Evolutionary conservation across 2,113 vertebrate genomes (phyloP).

Genomic region (Siniperca chuatsi): DNA sequence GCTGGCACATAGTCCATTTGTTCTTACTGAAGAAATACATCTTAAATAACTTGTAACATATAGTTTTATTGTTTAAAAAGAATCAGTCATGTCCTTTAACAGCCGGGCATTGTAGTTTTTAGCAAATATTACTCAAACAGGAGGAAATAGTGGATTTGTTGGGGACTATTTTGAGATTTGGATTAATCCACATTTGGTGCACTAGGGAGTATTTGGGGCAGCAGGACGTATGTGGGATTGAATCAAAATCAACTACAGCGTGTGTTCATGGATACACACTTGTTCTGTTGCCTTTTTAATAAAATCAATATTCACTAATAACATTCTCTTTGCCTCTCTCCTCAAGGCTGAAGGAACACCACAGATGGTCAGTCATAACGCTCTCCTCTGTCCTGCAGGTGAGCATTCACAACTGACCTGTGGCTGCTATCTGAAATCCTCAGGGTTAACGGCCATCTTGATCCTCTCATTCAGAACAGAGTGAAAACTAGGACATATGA

Average conservation of each 20-base stretch:
- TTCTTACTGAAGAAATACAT: too few relatives aligned
- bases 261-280: not conserved
- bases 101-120: not conserved
- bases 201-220: too few relatives aligned
- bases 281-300: not conserved
- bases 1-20: too few relatives aligned
- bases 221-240: too few relatives aligned
- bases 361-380: slow-evolving; percentile 77
- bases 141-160: not conserved
- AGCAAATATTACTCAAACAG: not conserved
- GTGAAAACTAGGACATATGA: not conserved
- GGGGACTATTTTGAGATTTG: not conserved
- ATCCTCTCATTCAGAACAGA: not conserved
- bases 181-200: not conserved
- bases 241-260: too few relatives aligned
- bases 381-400: slow-evolving; percentile 82
- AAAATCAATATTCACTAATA: not conserved
- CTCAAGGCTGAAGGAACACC: slow-evolving; percentile 83
- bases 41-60: too few relatives aligned
- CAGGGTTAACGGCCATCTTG: not conserved
- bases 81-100: not conserved
- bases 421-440: not conserved
- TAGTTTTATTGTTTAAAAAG: too few relatives aligned
- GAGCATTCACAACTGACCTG: slow-evolving; percentile 9
- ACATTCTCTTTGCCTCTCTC: slow-evolving; percentile 1